Evolutionary conservation across 2,113 vertebrate species (phyloP), one percentile per base, ranked within the genome.

Genomic region (Zosterops japonicus): DNA sequence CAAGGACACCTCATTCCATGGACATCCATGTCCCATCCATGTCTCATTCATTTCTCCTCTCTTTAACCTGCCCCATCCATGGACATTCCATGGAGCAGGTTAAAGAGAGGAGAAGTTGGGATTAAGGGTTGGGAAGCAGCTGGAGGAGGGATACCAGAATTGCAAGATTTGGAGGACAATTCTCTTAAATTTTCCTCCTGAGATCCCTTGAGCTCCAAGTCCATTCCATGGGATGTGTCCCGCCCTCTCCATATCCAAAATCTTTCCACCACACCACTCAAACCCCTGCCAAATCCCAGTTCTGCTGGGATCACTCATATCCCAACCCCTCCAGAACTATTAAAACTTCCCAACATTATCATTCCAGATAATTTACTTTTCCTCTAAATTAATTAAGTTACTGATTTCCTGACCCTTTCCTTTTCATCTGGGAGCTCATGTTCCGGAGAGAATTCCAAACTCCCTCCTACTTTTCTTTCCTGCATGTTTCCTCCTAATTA

Each of bases 401-500:
- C 70, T 61, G 4, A 71, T 90, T 92, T 88, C 49, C 64, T 71
- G 76, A 89, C 76, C 68, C 42, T 83, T 69, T 63, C 28, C 9
- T 87, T 94, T 84, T 81, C 83, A 68, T 64, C 64, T 68, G 36
- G 28, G 52, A 68, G 7, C n/a, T 78, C 11, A n/a, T 50, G 82
- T 80, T 80, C 78, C 5, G 5, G 25, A 86, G 42, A 81, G 28
- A 92, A 83, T 89, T 67, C 79, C 93, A 90, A 94, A 50, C 52
- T 59, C 68, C n/a, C 60, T 83, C 53, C 68, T 49, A 47, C 56
- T 94, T 88, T 52, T 47, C 70, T n/a, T 50, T 56, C 47, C 72
- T 31, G 35, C 15, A 2, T 18, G 15, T 78, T 96, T 88, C 86
- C 69, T 81, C 94, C 23, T 88, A 89, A 94, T 95, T 95, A 96